Percentiles rank a stretch among this genome's conserved stretches.
phyloP scores from a whole-genome alignment of 2,797 vertebrate species.

The Tamandua tetradactyla region DNA sequence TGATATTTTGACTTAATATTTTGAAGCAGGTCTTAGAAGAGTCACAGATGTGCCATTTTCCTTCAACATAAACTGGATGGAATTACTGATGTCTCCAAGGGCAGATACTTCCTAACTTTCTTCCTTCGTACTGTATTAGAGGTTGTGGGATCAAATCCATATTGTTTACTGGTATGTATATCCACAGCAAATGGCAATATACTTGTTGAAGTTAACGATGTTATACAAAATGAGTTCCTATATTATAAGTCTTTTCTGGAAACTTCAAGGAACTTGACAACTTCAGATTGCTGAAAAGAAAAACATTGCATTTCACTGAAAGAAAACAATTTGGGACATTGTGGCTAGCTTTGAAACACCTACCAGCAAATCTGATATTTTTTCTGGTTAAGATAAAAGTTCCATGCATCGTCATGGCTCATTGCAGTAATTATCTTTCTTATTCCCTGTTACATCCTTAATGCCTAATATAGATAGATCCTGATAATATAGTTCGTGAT shows the following conservation, averaged over 20 bases:
- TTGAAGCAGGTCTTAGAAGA: conserved; percentile 19
- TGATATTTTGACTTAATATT: conserved; percentile 37
- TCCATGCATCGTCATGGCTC: not conserved
- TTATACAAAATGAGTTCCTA: not conserved
- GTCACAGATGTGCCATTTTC: conserved; percentile 21
- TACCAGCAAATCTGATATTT: not conserved
- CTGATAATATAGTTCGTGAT: not conserved
- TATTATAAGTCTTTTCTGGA: not conserved
- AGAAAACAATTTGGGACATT: not conserved
- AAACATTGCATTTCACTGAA: not conserved
- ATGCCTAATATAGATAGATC: not conserved
- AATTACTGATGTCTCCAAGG: not conserved
- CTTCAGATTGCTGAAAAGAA: conserved; percentile 19
- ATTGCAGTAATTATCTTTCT: not conserved
- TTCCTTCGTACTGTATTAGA: not conserved
- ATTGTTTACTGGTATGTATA: not conserved
- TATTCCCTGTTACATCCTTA: not conserved
- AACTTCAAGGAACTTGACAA: conserved; percentile 8
- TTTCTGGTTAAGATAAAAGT: not conserved
- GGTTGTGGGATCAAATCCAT: not conserved
- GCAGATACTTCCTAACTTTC: not conserved
- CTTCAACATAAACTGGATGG: not conserved
- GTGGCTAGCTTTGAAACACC: not conserved
- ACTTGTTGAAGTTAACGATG: not conserved
- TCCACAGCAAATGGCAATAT: not conserved